Conservation (phyloP, 2,113 vertebrate genomes). For the Lampris megalopsis region DNA sequence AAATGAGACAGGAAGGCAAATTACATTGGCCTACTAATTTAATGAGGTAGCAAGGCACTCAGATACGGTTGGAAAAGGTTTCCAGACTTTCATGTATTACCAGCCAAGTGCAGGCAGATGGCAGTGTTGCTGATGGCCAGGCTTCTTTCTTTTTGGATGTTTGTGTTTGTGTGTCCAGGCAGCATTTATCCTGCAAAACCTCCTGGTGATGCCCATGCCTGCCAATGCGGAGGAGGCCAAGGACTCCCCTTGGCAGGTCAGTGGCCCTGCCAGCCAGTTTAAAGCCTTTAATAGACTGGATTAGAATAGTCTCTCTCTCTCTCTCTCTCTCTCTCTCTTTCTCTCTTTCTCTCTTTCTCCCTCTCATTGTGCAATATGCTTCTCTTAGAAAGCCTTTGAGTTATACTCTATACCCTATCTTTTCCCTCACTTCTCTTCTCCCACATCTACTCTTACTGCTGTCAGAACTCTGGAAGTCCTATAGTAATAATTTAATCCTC, state of each 20-base stretch:
- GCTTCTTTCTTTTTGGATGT: slow-evolving; percentile 37
- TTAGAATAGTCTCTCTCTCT: slow-evolving; percentile 29
- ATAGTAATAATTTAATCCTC: not conserved
- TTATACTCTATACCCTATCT: not conserved
- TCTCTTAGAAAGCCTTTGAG: not conserved
- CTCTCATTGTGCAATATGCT: not conserved
- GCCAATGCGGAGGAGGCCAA: slow-evolving; percentile 83
- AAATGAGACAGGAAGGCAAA: not conserved
- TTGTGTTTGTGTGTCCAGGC: slow-evolving; percentile 84
- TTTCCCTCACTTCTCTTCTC: not conserved
- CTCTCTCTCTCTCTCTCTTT: slow-evolving; percentile 35
- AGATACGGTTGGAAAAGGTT: slow-evolving; percentile 22
- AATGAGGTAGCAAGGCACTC: not conserved
- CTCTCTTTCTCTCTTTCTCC: slow-evolving; percentile 7
- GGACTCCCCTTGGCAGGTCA: slow-evolving; percentile 91
- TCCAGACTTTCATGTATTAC: slow-evolving; percentile 58
- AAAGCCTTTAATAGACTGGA: slow-evolving; percentile 67
- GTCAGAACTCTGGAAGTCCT: not conserved
- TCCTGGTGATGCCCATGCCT: slow-evolving; percentile 94
- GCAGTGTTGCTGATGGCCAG: slow-evolving; percentile 81
- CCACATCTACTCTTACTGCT: not conserved
- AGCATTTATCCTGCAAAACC: slow-evolving; percentile 96
- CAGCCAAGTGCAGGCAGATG: slow-evolving; percentile 80
- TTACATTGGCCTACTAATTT: not conserved
- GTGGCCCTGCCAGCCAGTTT: slow-evolving; percentile 71